A percentile compares a stretch with the other conserved stretches of the same genome.
Evolutionary conservation across 2,888 invertebrate species (phyloP).

Genomic region (Agonopterix alstromeriana): DNA sequence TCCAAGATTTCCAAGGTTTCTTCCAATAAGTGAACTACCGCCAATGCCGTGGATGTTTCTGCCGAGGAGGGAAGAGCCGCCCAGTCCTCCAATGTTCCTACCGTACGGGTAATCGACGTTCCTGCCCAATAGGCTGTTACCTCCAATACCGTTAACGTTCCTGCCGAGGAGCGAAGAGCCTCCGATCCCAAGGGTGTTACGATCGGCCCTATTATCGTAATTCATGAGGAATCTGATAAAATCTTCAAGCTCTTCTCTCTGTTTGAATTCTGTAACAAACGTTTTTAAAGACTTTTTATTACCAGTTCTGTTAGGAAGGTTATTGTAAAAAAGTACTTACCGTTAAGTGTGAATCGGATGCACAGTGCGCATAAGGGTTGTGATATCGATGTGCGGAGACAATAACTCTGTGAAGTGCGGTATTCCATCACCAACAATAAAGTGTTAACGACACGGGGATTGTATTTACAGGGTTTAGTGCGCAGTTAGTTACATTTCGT

Average conservation of each 20-base stretch:
- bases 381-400: slow-evolving; percentile 13
- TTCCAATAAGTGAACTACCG: slow-evolving; percentile 13
- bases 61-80: slow-evolving; percentile 13
- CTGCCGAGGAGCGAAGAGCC: slow-evolving; percentile 24
- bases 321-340: slow-evolving; percentile 15
- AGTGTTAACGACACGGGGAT: slow-evolving; percentile 9
- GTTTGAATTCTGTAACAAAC: slow-evolving; percentile 49
- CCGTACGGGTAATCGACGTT: slow-evolving; percentile 1
- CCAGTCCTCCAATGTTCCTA: slow-evolving; percentile 21
- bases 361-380: slow-evolving; percentile 14
- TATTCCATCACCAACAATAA: slow-evolving; percentile 15
- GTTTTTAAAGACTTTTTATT: neutral
- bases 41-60: slow-evolving; percentile 16
- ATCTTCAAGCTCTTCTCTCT: slow-evolving; percentile 48
- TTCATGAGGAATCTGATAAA: slow-evolving; percentile 45
- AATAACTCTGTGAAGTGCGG: slow-evolving; percentile 17
- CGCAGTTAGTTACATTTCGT: no score
- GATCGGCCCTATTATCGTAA: slow-evolving; percentile 36
- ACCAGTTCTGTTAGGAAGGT: neutral
- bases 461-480: neutral
- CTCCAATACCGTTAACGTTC: slow-evolving; percentile 11
- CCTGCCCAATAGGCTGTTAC: slow-evolving; percentile 3
- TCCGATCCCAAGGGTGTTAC: slow-evolving; percentile 12
- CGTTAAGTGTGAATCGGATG: slow-evolving; percentile 11
- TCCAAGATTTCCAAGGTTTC: slow-evolving; percentile 23